Evolutionary conservation across 1,140 invertebrate species (phyloP), one percentile per base, ranked within the genome.

Genomic region (Neotoxoptera formosana): DNA sequence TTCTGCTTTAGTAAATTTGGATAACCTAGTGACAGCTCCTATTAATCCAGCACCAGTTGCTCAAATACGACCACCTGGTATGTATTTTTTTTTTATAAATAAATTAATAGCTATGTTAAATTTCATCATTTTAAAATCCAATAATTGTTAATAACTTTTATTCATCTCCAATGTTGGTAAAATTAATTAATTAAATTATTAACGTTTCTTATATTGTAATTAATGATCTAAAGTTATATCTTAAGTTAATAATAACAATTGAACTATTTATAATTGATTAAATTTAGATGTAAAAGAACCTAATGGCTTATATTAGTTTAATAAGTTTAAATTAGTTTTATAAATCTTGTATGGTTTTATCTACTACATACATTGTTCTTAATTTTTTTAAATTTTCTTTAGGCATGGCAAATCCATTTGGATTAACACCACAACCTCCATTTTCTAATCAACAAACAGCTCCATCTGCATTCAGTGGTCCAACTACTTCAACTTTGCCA

Each of bases 1-100:
- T 95, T 98, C 98, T 41, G 96, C 97, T 94, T 96, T 99, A 93
- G 98, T 99, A 83, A 99, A 99, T 96, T 96, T 99, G 94, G 98
- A 99, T 95, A 98, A 99, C 96, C 96, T 99, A 94, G 97, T 99
- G 94, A 98, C 97, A 9, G 94, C 94, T 83, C 94, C 94, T 45
- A 67, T 94, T 51, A 93, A 94, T 48, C 91, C 94, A 87, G n/a
- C 94, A 30, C 94, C 94, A 34, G 94, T 93, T 48, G 90, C 89
- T 48, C 94, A 94, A 90, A 93, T 89, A 25, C 94, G 93, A 90
- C 92, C 94, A 76, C 36, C 94, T 45, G 93, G 93, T 94, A 93
- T 67, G 93, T 94, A 84, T 20, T 48, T 92, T 92, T 76, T 48
- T 76, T 3, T 91, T 53, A 4, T 48, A 81, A 51, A 56, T 88